These are phyloP conservation scores for Scalopus aquaticus DNA, from an alignment of 2,113 vertebrate species.

Conservation along the genomic window DNA sequence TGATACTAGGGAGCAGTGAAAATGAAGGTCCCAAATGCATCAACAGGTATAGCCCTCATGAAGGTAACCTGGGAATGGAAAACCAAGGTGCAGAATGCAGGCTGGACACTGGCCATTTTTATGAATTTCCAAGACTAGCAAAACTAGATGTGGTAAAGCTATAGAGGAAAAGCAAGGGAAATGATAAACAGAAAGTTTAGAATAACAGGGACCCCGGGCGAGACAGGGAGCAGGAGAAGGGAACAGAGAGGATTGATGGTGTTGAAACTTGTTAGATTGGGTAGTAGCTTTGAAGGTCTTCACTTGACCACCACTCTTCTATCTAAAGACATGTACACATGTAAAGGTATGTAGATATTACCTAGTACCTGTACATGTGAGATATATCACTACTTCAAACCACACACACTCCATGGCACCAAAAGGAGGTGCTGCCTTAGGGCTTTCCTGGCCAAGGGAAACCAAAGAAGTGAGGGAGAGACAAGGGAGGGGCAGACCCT, in stretches of 20 bases:
- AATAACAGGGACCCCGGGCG: too few relatives aligned
- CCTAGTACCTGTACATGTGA: not conserved
- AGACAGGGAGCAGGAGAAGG: not conserved
- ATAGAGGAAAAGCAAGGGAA: not conserved
- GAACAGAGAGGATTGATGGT: accelerated
- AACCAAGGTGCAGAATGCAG: not conserved
- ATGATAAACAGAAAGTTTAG: not conserved
- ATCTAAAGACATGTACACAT: not conserved
- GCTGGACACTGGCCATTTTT: not conserved
- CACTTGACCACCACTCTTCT: not conserved
- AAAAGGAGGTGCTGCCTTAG: not conserved
- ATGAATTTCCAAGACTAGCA: not conserved
- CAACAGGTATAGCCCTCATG: not conserved
- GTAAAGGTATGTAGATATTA: too few relatives aligned
- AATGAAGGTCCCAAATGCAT: not conserved
- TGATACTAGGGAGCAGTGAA: not conserved
- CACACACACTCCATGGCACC: not conserved
- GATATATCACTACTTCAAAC: not conserved
- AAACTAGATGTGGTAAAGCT: not conserved
- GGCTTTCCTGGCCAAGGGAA: not conserved
- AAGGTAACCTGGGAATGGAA: not conserved
- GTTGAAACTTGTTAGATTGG: not conserved
- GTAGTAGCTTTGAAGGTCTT: not conserved
- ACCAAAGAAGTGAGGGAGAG: not conserved
- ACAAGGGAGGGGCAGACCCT: too few relatives aligned